A percentile compares a stretch with the other conserved stretches of the same genome.
phyloP scores from a whole-genome alignment of 2,113 vertebrate genomes.

The Triplophysa rosa region DNA sequence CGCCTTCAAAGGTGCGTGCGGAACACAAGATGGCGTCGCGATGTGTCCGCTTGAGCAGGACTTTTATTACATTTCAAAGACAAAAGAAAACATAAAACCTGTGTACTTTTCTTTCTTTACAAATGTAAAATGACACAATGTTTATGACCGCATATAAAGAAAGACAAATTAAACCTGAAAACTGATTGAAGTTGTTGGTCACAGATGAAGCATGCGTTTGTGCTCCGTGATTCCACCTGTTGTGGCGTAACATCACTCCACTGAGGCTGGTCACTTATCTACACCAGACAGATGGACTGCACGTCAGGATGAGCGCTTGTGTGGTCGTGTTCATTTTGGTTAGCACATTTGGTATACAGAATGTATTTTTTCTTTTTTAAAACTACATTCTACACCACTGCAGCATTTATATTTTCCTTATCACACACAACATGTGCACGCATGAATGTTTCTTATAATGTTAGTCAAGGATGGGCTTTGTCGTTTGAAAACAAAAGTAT shows the following conservation, averaged over 20 bases:
- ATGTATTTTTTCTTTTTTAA: no score
- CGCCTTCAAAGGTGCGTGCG: neutral
- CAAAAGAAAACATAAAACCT: neutral
- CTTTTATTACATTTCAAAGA: slow-evolving; percentile 31
- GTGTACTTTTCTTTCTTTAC: no score
- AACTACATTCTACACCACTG: no score
- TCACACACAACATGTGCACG: no score
- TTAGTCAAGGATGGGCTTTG: no score
- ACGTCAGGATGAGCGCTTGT: slow-evolving; percentile 9
- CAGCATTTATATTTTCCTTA: no score
- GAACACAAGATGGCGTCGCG: neutral
- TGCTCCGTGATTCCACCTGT: slow-evolving; percentile 4
- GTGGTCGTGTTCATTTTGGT: neutral
- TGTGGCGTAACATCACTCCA: neutral
- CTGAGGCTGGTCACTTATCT: slow-evolving; percentile 27
- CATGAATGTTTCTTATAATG: no score
- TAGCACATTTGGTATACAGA: neutral
- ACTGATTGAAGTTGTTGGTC: no score
- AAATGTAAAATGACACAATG: neutral
- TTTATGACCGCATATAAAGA: no score
- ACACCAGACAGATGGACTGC: neutral
- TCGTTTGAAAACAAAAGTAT: no score
- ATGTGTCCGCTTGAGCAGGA: neutral
- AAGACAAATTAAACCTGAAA: no score
- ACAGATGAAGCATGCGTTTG: no score